Evolutionary conservation across 2,113 vertebrate species (phyloP).

Genomic region (Upupa epops): DNA sequence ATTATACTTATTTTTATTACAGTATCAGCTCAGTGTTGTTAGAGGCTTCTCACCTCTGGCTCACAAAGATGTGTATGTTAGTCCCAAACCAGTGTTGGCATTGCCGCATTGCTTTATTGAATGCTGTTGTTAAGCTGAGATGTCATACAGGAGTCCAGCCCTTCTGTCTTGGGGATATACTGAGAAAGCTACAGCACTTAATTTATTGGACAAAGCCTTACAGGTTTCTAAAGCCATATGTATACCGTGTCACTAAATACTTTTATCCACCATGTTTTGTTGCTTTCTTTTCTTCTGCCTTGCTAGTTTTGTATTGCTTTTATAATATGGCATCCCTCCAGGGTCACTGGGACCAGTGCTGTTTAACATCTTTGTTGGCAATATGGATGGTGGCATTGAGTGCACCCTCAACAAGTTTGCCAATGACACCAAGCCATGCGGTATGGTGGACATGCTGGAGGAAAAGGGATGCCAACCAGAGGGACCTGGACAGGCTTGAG

Average conservation of each 20-base stretch:
- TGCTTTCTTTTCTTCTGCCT: not conserved
- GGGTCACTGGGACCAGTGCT: no score
- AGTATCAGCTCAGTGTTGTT: constrained; percentile 24
- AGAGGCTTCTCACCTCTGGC: constrained; percentile 51
- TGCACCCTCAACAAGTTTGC: no score
- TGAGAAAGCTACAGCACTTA: not conserved
- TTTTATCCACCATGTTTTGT: not conserved
- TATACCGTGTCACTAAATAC: not conserved
- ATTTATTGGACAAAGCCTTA: not conserved
- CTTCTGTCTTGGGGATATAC: not conserved
- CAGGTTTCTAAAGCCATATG: not conserved
- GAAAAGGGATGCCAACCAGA: no score
- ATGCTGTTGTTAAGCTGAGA: constrained; percentile 15
- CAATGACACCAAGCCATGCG: no score
- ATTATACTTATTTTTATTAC: constrained; percentile 57
- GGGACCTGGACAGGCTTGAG: no score
- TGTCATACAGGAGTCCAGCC: constrained; percentile 32
- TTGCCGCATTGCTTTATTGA: not conserved
- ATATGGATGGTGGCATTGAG: no score
- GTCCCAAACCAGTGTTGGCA: constrained; percentile 27
- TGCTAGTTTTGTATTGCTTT: not conserved
- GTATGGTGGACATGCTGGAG: no score
- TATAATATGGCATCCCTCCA: no score
- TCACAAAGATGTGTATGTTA: constrained; percentile 6
- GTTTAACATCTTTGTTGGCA: no score